Base-by-base conservation (phyloP, 1,140 invertebrate species). In the Melipona quadrifasciata region DNA sequence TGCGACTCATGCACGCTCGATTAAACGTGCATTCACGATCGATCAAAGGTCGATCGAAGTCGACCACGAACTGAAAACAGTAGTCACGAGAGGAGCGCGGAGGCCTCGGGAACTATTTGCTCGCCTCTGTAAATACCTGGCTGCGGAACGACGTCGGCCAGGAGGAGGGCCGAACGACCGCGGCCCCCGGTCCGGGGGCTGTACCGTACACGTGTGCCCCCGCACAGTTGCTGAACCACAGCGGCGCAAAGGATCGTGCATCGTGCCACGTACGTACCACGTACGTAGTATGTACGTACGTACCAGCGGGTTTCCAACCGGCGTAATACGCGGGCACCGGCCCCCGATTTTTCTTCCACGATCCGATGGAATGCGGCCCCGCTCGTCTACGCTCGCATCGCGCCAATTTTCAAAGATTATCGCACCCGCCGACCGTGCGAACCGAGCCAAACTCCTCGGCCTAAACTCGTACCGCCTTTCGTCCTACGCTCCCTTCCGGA, bases 391-490 rank as follows among this genome's bases (percentile, higher is more conserved):
- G 77, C 51, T 55, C 64, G 92, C 89, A 91, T 92, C 89, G 89
- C 88, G 89, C 93, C 93, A 93, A 94, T 94, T 94, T 93, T 87
- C 84, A 92, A 87, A 91, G 93, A 93, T 93, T 93, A 94, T 94
- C 93, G 91, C 91, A 89, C 87, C 90, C 83, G 79, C 82, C 87
- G 83, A 90, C 76, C 89, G 88, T 90, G 89, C 88, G 88, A 90
- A 89, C 81, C 86, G 74, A 65, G 21, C 47, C 39, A 6, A 47
- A 47, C 39, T 47, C 39, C 39, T 21, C 6, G 53, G 6, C 79
- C 55, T 47, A 31, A 17, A 27, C 14, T 65, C 64, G 5, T 27
- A 27, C 19, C 14, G 55, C 17, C n/a, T n/a, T n/a, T n/a, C 31
- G 21, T 34, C n/a, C 10, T 67, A 11, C 47, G 39, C 51, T 27